Evolutionary conservation across 2,797 vertebrate species (phyloP).

Genomic region (Argyrosomus regius): DNA sequence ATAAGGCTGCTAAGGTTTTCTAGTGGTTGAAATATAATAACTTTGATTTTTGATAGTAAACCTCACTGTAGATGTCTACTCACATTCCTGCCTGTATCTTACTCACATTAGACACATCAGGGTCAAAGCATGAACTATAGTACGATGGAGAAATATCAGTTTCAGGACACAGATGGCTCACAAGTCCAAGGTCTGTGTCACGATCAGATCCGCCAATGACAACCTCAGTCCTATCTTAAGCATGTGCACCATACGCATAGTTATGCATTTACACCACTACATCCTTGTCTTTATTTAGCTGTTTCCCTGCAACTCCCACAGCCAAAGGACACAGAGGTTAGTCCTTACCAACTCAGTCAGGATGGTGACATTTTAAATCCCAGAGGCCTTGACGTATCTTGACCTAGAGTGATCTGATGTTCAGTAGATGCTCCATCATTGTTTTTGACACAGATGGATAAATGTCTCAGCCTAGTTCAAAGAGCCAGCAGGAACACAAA

Average conservation of each 20-base stretch:
- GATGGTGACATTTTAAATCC: conserved; percentile 48
- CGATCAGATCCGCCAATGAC: conserved; percentile 31
- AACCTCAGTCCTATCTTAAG: conserved; percentile 72
- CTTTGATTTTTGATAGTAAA: not conserved
- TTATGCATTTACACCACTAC: conserved; percentile 70
- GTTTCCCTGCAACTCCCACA: conserved; percentile 26
- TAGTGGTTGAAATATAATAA: not conserved
- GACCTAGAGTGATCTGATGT: conserved; percentile 38
- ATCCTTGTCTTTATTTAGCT: conserved; percentile 78
- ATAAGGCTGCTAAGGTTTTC: not conserved
- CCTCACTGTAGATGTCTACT: not conserved
- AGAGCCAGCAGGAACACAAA: conserved; percentile 6
- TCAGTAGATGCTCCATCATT: not conserved
- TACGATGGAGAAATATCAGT: conserved; percentile 33
- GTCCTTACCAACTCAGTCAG: conserved; percentile 45
- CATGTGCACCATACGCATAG: conserved; percentile 70
- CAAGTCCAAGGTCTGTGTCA: conserved; percentile 63
- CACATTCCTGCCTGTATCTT: conserved; percentile 25
- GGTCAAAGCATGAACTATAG: conserved; percentile 35
- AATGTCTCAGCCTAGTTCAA: not conserved
- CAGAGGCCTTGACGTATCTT: conserved; percentile 32
- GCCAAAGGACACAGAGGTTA: conserved; percentile 38
- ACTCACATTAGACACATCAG: conserved; percentile 29
- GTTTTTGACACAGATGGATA: not conserved
- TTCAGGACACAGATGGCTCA: conserved; percentile 28